Percentiles rank a stretch among this genome's conserved stretches.
These are phyloP conservation scores for Nemoura dubitans DNA, from an alignment of 2,888 invertebrate genomes.

Conservation along the genomic window DNA sequence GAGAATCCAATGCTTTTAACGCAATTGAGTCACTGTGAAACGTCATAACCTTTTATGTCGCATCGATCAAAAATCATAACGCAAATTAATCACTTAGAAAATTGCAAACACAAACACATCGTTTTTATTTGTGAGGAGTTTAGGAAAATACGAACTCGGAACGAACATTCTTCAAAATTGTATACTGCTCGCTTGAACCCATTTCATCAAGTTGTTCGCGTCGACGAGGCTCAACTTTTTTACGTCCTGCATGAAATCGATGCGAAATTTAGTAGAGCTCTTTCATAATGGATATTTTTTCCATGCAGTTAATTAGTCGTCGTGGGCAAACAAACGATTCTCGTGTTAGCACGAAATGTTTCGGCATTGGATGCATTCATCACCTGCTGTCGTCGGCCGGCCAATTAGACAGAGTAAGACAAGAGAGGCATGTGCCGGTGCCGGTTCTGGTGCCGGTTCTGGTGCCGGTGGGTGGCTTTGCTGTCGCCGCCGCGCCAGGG, in stretches of 20 bases:
- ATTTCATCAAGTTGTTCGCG: not conserved
- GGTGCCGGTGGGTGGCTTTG: not conserved
- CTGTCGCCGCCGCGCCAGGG: too few relatives aligned
- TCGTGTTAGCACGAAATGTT: not conserved
- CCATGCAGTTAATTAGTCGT: not conserved
- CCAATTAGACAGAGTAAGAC: slow-evolving; percentile 40
- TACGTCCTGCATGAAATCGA: not conserved
- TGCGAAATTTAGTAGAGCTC: not conserved
- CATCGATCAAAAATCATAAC: slow-evolving; percentile 35
- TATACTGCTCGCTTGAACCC: not conserved
- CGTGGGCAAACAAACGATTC: slow-evolving; percentile 7
- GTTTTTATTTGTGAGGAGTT: not conserved
- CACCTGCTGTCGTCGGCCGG: not conserved
- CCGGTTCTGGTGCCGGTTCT: too few relatives aligned
- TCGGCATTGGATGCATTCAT: not conserved
- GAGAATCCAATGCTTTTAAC: slow-evolving; percentile 46
- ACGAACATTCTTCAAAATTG: not conserved
- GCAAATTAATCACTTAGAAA: slow-evolving; percentile 35
- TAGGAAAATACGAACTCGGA: not conserved
- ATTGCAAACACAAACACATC: slow-evolving; percentile 31
- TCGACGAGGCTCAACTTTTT: not conserved
- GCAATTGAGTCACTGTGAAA: slow-evolving; percentile 45
- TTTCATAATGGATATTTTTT: slow-evolving; percentile 7
- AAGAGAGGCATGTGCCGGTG: not conserved
- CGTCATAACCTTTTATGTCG: slow-evolving; percentile 19